Conservation (phyloP, 2,888 invertebrate genomes). For the Athalia rosae region DNA sequence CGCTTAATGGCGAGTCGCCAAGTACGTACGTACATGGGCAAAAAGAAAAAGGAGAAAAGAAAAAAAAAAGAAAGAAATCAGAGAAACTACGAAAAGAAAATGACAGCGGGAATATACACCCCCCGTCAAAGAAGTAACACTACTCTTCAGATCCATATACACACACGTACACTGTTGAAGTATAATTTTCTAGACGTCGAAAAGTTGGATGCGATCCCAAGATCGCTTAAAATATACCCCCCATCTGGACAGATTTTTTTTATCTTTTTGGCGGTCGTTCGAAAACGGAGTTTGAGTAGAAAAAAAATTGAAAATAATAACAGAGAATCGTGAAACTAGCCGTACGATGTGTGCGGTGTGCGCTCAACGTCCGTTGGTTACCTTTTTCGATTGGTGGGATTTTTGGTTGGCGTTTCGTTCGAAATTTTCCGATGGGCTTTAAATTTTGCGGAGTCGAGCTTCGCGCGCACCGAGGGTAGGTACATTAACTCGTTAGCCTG, state of each 20-base stretch:
- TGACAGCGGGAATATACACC: neutral
- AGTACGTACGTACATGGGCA: neutral
- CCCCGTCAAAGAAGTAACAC: neutral
- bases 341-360: too few relatives aligned
- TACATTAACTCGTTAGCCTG: constrained; percentile 17
- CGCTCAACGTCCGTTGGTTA: too few relatives aligned
- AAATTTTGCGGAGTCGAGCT: neutral
- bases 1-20: constrained; percentile 10
- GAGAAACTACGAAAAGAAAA: neutral
- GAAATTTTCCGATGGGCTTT: neutral
- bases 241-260: neutral
- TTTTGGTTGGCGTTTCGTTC: too few relatives aligned
- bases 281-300: too few relatives aligned
- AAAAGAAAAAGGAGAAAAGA: neutral
- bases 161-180: too few relatives aligned
- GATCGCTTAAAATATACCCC: neutral
- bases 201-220: constrained; percentile 9
- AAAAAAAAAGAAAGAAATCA: neutral
- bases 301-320: too few relatives aligned
- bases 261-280: too few relatives aligned
- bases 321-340: too few relatives aligned
- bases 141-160: neutral
- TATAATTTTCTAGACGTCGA: constrained; percentile 7
- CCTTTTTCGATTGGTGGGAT: too few relatives aligned
- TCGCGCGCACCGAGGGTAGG: neutral